A percentile compares a stretch with the other conserved stretches of the same genome.
Conservation (phyloP, 2,113 vertebrate species). For the Mola mola region DNA sequence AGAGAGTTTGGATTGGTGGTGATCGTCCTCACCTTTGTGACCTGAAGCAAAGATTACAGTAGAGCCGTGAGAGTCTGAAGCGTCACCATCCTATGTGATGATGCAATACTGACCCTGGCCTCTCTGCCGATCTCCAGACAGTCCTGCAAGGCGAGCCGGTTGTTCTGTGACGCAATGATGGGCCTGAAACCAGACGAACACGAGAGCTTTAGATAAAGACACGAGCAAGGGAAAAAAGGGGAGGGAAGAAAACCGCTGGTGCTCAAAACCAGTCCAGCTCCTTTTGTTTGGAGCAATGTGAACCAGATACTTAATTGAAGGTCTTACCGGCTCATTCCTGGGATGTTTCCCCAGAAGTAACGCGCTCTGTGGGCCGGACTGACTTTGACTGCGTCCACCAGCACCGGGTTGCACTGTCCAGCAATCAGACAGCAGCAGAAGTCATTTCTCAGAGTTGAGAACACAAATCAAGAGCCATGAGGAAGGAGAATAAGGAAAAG, state of each 20-base stretch:
- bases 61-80: not conserved
- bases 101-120: conserved; percentile 82
- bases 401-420: conserved; percentile 92
- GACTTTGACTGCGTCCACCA: conserved; percentile 91
- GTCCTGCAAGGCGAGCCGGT: conserved; percentile 88
- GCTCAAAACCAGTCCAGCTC: too few species aligned
- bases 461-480: too few species aligned
- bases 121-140: conserved; percentile 86
- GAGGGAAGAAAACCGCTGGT: not conserved
- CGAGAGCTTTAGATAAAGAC: too few species aligned
- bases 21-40: conserved; percentile 88
- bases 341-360: conserved; percentile 97
- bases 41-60: conserved; percentile 70
- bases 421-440: not conserved
- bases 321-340: conserved; percentile 92
- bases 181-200: conserved; percentile 75
- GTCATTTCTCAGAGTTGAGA: too few species aligned
- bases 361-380: conserved; percentile 90
- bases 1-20: conserved; percentile 88
- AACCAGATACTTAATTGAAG: not conserved
- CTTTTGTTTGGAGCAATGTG: too few species aligned
- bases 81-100: not conserved
- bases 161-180: conserved; percentile 83
- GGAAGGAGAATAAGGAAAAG: not conserved
- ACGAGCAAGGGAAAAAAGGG: too few species aligned